A percentile compares a stretch with the other conserved stretches of the same genome.
phyloP scores from a whole-genome alignment of 2,113 vertebrate species.

The Dissostichus mawsoni region DNA sequence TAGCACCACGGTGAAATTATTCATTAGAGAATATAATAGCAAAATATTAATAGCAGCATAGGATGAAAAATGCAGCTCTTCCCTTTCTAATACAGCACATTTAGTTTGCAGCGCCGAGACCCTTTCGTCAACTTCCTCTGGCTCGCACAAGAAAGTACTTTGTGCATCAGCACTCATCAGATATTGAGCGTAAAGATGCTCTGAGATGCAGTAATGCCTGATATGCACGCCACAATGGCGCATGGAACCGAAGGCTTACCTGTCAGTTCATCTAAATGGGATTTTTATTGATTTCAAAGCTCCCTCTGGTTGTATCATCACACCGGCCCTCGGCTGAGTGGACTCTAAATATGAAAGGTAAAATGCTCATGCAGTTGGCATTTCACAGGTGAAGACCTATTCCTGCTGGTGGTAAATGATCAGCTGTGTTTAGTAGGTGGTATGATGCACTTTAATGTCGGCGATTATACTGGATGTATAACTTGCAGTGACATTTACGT shows the following conservation, averaged over 20 bases:
- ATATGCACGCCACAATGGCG: constrained; percentile 30
- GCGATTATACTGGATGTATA: background rate
- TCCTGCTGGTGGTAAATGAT: constrained; percentile 27
- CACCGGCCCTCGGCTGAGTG: constrained; percentile 31
- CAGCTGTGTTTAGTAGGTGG: constrained; percentile 14
- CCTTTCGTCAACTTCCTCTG: constrained; percentile 9
- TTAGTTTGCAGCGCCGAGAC: background rate
- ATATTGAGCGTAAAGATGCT: constrained; percentile 41
- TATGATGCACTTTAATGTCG: constrained; percentile 19
- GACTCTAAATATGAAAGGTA: constrained; percentile 66
- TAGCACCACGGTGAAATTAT: constrained; percentile 23
- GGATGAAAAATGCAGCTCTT: background rate
- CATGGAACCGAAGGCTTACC: constrained; percentile 38
- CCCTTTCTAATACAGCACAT: background rate
- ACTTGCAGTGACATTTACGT: constrained; percentile 1
- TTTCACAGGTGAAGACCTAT: constrained; percentile 43
- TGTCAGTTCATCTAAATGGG: constrained; percentile 71
- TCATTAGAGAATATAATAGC: constrained; percentile 26
- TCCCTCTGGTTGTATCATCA: constrained; percentile 47
- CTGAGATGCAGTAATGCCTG: constrained; percentile 38
- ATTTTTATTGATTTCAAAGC: constrained; percentile 67
- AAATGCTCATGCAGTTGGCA: constrained; percentile 50
- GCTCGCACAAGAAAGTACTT: constrained; percentile 14
- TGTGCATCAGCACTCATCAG: constrained; percentile 54
- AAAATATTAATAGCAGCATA: background rate